Base-by-base conservation (phyloP, 1,140 invertebrate species). In the Drosophila carrolli region DNA sequence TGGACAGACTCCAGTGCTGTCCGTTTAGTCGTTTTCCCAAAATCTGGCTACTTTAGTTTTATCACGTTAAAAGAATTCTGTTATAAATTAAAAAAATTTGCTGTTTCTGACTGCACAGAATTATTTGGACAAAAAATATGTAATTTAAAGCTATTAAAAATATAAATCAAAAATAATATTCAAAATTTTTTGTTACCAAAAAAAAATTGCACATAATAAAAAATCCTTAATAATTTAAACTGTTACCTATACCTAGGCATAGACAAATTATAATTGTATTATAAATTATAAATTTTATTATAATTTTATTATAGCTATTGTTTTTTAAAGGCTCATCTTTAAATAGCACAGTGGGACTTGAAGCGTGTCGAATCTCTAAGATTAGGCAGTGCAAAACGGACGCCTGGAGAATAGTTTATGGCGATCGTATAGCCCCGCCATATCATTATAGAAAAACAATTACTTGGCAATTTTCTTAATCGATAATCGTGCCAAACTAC, bases 381-480 rank as follows among this genome's bases (percentile, higher is more conserved):
- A 75, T 58, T 75, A 60, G 47, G 23, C 23, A 73, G 4, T 23
- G 38, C 32, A 13, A 43, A 58, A 14, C 16, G 32, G 8, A 13
- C 13, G 7, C 9, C 19, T 10, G n/a, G 4, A 29, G 10, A 27
- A 40, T 35, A 40, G 29, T 68, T 48, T 68, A 71, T 41, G 37
- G 5, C 27, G 37, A 57, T 57, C 19, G 8, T 60, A 60, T 60
- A 51, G 44, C 29, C 11, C 0, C 27, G 27, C 8, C 19, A 14
- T 43, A 57, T 41, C 41, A 75, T 65, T 54, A 54, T 11, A 27
- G 60, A 32, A 38, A 37, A 37, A 37, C 53, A 54, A 75, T 75
- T 53, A 75, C n/a, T 54, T 51, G 16, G 32, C 53, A 48, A 75
- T 75, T 75, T 38, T 23, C 37, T 2, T 35, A 59, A 48, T 67